These are phyloP conservation scores for Halcyon smyrnensis DNA, from an alignment of 2,797 vertebrate genomes.

Conservation along the genomic window DNA sequence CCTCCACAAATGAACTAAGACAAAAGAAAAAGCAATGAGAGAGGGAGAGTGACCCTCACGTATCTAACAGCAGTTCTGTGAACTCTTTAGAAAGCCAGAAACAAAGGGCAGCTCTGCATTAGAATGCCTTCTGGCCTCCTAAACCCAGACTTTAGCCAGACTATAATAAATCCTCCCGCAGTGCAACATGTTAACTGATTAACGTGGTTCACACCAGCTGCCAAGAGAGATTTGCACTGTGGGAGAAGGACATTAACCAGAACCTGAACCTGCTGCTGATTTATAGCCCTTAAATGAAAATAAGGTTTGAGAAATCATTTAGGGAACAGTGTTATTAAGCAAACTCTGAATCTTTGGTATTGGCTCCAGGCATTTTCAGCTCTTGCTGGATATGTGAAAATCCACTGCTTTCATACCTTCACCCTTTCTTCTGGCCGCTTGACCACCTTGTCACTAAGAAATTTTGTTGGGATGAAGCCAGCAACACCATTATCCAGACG, in stretches of 20 bases:
- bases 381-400: background rate
- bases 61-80: background rate
- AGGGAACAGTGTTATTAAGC: background rate
- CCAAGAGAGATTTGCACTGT: slow-evolving; percentile 50
- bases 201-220: slow-evolving; percentile 44
- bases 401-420: slow-evolving; percentile 83
- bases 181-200: slow-evolving; percentile 47
- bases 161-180: slow-evolving; percentile 48
- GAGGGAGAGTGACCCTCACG: background rate
- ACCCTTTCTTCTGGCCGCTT: slow-evolving; percentile 98
- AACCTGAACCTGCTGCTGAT: background rate
- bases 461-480: slow-evolving; percentile 98
- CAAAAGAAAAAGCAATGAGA: background rate
- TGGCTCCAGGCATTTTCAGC: background rate
- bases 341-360: background rate
- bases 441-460: slow-evolving; percentile 97
- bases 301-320: background rate
- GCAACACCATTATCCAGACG: slow-evolving; percentile 96
- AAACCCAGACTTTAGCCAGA: slow-evolving; percentile 59
- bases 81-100: slow-evolving; percentile 31
- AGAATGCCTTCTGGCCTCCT: slow-evolving; percentile 56
- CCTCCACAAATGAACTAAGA: background rate
- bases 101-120: slow-evolving; percentile 62
- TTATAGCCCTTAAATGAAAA: background rate
- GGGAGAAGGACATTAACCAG: slow-evolving; percentile 19